Conservation (phyloP, 92 coral and sea anemone species). For the Chrysogorgia sp. region DNA sequence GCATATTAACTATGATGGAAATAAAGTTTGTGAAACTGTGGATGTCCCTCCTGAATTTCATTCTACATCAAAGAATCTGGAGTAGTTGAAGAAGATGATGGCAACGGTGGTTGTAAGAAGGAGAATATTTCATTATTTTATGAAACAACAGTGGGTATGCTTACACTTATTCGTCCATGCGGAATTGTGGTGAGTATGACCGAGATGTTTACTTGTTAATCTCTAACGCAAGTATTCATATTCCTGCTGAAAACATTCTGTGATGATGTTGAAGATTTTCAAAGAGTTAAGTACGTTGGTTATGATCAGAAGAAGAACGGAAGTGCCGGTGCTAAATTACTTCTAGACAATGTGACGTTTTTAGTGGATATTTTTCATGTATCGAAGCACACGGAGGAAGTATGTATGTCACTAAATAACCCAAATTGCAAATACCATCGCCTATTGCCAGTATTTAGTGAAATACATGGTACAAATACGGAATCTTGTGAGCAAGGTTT, state of each 20-base stretch:
- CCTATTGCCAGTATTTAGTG: conserved; percentile 45
- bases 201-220: conserved; percentile 53
- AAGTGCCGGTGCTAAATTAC: conserved; percentile 63
- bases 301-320: conserved; percentile 58
- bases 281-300: conserved; percentile 38
- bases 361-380: conserved; percentile 77
- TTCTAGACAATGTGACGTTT: conserved; percentile 58
- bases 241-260: conserved; percentile 49
- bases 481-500: no score
- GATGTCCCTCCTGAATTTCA: neutral
- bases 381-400: conserved; percentile 67
- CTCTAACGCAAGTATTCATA: conserved; percentile 43
- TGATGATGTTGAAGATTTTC: conserved; percentile 18
- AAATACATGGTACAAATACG: conserved; percentile 62
- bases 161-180: conserved; percentile 45
- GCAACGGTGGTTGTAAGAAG: conserved; percentile 20
- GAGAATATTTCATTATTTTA: conserved; percentile 31
- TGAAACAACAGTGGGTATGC: conserved; percentile 43
- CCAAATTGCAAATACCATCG: conserved; percentile 65
- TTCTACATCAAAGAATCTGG: no score
- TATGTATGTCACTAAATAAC: conserved; percentile 70
- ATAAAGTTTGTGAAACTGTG: neutral
- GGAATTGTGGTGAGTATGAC: conserved; percentile 49
- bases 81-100: no score
- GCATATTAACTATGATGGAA: neutral